Conservation (phyloP, 2,113 vertebrate species). For the Cyanoramphus novaezelandiae region DNA sequence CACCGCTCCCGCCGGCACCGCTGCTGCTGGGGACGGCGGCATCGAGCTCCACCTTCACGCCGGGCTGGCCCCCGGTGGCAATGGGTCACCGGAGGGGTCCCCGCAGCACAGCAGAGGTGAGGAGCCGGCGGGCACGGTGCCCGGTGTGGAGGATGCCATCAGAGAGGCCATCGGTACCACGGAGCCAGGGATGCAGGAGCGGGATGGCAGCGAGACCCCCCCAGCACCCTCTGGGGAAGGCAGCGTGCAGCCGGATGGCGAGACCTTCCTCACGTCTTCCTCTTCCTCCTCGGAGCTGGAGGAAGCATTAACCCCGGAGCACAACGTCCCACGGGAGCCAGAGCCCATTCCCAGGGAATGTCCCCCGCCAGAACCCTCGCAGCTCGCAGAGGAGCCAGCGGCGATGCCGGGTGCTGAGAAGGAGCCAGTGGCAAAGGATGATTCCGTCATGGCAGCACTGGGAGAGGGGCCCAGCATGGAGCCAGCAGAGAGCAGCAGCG, state of each 20-base stretch:
- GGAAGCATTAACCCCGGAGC: background rate
- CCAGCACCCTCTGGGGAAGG: rapidly evolving
- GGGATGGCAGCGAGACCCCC: rapidly evolving
- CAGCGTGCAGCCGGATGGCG: background rate
- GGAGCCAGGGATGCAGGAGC: background rate
- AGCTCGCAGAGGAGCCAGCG: rapidly evolving
- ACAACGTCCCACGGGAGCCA: rapidly evolving
- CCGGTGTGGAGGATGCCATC: rapidly evolving
- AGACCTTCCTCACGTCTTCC: slow-evolving; percentile 3
- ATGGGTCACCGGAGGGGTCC: background rate
- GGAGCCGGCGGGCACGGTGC: background rate
- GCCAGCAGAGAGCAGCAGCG: rapidly evolving
- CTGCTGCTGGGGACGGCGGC: rapidly evolving
- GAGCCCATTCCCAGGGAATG: rapidly evolving
- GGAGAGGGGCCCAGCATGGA: rapidly evolving
- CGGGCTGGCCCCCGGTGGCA: background rate
- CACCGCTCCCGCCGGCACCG: rapidly evolving
- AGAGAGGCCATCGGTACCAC: background rate
- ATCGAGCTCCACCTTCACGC: background rate
- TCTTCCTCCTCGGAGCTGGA: slow-evolving; percentile 26
- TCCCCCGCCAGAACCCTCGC: background rate
- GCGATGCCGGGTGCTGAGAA: rapidly evolving
- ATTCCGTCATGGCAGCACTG: rapidly evolving
- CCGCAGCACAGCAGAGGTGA: rapidly evolving
- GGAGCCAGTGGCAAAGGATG: rapidly evolving